Conservation (phyloP, 2,797 vertebrate species). For the Coreius guichenoti region DNA sequence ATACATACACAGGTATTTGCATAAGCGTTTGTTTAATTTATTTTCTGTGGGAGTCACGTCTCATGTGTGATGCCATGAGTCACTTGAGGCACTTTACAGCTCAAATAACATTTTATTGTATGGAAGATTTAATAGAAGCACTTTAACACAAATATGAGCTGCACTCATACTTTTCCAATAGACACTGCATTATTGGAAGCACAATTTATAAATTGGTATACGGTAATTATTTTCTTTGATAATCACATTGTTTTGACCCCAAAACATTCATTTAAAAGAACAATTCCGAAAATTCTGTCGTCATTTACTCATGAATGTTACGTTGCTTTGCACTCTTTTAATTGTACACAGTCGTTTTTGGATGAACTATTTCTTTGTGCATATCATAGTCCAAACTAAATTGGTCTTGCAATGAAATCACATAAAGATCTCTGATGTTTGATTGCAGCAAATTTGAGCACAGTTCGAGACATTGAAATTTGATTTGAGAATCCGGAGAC, state of each 20-base stretch:
- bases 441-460: neutral
- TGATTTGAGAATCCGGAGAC: neutral
- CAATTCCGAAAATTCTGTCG: neutral
- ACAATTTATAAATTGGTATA: neutral
- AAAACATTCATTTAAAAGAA: neutral
- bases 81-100: neutral
- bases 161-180: neutral
- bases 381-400: neutral
- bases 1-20: neutral
- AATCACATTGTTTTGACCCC: neutral
- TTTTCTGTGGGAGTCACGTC: neutral
- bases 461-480: neutral
- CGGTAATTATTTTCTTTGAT: neutral
- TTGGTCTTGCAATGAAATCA: neutral
- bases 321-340: no score
- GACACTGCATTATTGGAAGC: neutral
- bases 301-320: no score
- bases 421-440: neutral
- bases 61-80: neutral
- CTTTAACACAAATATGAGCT: neutral
- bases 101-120: neutral
- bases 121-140: neutral
- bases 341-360: neutral
- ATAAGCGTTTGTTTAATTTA: neutral
- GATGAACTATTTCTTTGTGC: neutral